These are phyloP conservation scores for Laupala kohalensis DNA, from an alignment of 1,140 invertebrate species.

Conservation along the genomic window DNA sequence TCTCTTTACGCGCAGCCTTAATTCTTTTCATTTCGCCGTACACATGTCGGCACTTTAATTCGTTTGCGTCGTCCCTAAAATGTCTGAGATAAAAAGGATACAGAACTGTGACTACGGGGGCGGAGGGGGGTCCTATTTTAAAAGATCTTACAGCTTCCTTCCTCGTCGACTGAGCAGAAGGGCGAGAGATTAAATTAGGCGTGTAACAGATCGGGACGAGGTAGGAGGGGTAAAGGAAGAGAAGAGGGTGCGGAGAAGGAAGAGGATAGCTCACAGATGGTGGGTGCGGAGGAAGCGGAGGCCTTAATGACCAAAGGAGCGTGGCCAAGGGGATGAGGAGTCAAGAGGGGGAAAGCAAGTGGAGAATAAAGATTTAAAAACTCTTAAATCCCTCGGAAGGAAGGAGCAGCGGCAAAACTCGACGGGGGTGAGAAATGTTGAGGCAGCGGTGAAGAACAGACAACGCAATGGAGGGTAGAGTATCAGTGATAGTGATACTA, in stretches of 20 bases:
- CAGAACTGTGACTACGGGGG: background rate
- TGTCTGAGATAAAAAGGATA: background rate
- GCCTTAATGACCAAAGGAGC: background rate
- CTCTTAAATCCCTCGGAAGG: too few species aligned
- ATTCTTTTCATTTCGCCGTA: background rate
- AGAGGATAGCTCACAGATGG: too few species aligned
- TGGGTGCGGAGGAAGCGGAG: background rate
- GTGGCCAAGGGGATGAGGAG: background rate
- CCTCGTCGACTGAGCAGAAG: background rate
- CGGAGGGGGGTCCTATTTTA: background rate
- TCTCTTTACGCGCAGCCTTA: background rate
- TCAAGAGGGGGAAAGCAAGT: background rate
- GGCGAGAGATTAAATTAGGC: background rate
- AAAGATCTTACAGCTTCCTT: background rate
- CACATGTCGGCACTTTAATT: background rate
- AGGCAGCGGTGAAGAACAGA: too few species aligned
- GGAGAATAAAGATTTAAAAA: background rate
- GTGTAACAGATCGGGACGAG: background rate
- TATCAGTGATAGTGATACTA: too few species aligned
- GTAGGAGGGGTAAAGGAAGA: too few species aligned
- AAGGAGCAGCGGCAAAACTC: too few species aligned
- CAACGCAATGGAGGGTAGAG: too few species aligned
- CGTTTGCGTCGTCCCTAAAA: background rate
- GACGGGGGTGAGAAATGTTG: too few species aligned
- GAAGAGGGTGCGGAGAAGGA: background rate